Conservation (phyloP, 2,888 invertebrate genomes). For the Caenorhabditis wallacei region DNA sequence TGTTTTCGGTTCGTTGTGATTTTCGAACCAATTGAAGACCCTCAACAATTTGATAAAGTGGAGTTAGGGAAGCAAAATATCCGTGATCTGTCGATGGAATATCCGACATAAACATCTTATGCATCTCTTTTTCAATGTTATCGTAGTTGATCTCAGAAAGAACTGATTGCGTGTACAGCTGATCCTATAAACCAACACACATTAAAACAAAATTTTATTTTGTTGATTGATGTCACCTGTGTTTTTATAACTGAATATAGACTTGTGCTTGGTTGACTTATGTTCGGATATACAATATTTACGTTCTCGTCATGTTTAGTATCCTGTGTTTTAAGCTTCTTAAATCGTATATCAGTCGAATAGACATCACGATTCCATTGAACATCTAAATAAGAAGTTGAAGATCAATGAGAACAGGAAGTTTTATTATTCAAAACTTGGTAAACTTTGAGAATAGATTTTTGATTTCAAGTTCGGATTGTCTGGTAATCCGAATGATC, state of each 20-base stretch:
- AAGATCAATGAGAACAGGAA: background rate
- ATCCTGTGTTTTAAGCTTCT: slow-evolving; percentile 33
- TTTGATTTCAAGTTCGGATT: background rate
- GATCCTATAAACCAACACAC: slow-evolving; percentile 40
- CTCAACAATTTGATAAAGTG: slow-evolving; percentile 34
- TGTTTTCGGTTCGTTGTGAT: slow-evolving; percentile 14
- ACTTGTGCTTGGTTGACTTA: slow-evolving; percentile 29
- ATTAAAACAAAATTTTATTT: background rate
- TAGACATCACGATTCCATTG: slow-evolving; percentile 69
- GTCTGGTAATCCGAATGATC: background rate
- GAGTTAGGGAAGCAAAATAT: slow-evolving; percentile 39
- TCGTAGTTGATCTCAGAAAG: slow-evolving; percentile 38
- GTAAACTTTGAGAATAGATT: slow-evolving; percentile 1
- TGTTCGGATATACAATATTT: slow-evolving; percentile 16
- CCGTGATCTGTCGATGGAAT: slow-evolving; percentile 41
- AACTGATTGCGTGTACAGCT: slow-evolving; percentile 34
- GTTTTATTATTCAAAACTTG: slow-evolving; percentile 7
- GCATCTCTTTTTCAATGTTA: slow-evolving; percentile 45
- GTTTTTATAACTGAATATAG: slow-evolving; percentile 46
- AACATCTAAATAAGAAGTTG: slow-evolving; percentile 51
- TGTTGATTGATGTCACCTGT: slow-evolving; percentile 37
- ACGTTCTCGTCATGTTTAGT: slow-evolving; percentile 38
- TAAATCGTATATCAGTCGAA: slow-evolving; percentile 20
- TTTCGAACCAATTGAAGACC: slow-evolving; percentile 47
- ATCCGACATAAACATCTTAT: slow-evolving; percentile 41